Percentiles rank a stretch among this genome's conserved stretches.
These are phyloP conservation scores for Terebella lapidaria DNA, from an alignment of 2,888 invertebrate genomes.

Conservation along the genomic window DNA sequence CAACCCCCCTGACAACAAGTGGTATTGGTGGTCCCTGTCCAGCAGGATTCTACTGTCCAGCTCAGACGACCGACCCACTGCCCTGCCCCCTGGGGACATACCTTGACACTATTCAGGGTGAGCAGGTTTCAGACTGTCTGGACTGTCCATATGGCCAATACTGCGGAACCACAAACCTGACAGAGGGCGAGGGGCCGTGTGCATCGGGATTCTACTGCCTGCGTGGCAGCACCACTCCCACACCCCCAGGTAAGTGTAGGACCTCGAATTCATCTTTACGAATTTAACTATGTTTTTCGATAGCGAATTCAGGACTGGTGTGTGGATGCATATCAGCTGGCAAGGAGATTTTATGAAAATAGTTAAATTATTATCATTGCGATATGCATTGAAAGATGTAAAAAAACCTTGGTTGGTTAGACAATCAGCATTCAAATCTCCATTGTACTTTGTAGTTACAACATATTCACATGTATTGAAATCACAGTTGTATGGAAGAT, in stretches of 20 bases:
- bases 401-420: too few relatives aligned
- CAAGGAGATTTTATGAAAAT: too few relatives aligned
- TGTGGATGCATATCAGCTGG: too few relatives aligned
- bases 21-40: constrained; percentile 48
- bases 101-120: constrained; percentile 29
- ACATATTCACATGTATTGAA: too few relatives aligned
- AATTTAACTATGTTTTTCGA: too few relatives aligned
- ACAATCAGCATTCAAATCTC: too few relatives aligned
- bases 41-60: constrained; percentile 42
- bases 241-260: constrained; percentile 35
- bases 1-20: constrained; percentile 36
- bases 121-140: constrained; percentile 30
- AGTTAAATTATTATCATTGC: too few relatives aligned
- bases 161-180: constrained; percentile 38
- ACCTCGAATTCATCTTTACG: too few relatives aligned
- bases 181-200: constrained; percentile 39
- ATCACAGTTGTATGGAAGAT: too few relatives aligned
- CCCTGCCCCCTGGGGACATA: constrained; percentile 44
- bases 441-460: too few relatives aligned
- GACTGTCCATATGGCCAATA: constrained; percentile 41
- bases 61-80: constrained; percentile 41
- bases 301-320: too few relatives aligned
- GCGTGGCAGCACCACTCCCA: constrained; percentile 36
- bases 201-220: constrained; percentile 43
- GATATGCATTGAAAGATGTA: too few relatives aligned